Evolutionary conservation across 2,888 invertebrate genomes (phyloP).

Genomic region (Germaria angustata): DNA sequence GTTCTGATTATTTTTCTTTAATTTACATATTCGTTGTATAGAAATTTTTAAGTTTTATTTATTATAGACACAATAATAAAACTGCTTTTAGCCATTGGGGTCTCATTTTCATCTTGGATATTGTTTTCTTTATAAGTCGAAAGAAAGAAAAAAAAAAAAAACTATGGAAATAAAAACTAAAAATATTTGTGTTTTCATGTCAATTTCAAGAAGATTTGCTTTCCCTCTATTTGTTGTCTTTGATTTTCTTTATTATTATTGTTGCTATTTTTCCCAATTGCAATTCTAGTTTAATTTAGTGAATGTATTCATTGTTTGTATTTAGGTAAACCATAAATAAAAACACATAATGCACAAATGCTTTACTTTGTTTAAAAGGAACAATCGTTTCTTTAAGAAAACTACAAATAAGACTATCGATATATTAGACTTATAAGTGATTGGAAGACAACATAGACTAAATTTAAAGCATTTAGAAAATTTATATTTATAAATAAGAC

Average conservation of each 20-base stretch:
- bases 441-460: too few species aligned
- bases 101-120: not conserved
- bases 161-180: not conserved
- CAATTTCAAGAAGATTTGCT: conserved; percentile 14
- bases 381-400: too few species aligned
- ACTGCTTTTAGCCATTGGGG: not conserved
- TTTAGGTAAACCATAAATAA: conserved; percentile 3
- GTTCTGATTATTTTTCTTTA: not conserved
- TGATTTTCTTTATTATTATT: not conserved
- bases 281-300: conserved; percentile 45
- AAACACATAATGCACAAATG: not conserved
- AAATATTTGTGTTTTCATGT: conserved; percentile 47
- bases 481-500: too few species aligned
- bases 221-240: not conserved
- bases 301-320: conserved; percentile 30
- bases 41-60: not conserved
- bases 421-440: too few species aligned
- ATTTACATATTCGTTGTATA: not conserved
- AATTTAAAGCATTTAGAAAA: too few species aligned
- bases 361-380: not conserved
- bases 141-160: not conserved
- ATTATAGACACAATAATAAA: conserved; percentile 4
- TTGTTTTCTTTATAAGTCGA: not conserved
- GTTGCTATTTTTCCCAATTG: conserved; percentile 5
- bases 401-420: too few species aligned